Base-by-base conservation (phyloP, 2,797 vertebrate genomes). In the Darevskia mixta region DNA sequence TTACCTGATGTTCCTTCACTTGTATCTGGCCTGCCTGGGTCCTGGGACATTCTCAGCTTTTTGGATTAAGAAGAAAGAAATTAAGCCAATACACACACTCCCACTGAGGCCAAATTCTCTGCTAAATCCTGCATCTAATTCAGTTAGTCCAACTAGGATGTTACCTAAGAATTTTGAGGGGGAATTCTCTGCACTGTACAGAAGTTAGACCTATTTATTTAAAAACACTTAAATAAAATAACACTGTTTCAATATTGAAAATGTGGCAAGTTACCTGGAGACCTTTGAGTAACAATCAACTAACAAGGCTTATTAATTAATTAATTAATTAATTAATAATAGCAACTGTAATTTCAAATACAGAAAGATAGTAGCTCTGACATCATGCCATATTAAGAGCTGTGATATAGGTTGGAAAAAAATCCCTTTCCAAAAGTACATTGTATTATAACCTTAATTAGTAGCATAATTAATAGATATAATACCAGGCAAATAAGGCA, bases 41-140 rank as follows among this genome's bases (percentile, higher is more conserved):
- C 97, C 91, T 98, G 98, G 76, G 98, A 97, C 99, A 99, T 99
- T 92, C 90, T 98, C 90, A 93, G 83, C 2, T 79, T 88, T 81
- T 55, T 79, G 92, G 88, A 92, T 90, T 91, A 86, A 93, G 85
- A 87, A 92, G 6, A 87, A 88, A 91, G 58, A 86, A 85, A 55
- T 82, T 69, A 82, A 66, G 67, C 3, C 41, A 7, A 25, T 18
- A 23, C 38, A 71, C 55, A 6, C 45, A 80, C 32, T 1, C 69
- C 72, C 77, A 32, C 23, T 82, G 66, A 23, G 66, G 0, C 23
- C 75, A 81, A 43, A 64, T 45, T 27, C 20, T 45, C 5, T 85
- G 83, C 1, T 64, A 25, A 81, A 85, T 79, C 35, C 55, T 32
- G 6, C 29, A 61, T 5, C 29, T 69, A 76, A 92, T 9, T 2